phyloP scores from a whole-genome alignment of 1,140 invertebrate species.

The Platorchestia sp. region DNA sequence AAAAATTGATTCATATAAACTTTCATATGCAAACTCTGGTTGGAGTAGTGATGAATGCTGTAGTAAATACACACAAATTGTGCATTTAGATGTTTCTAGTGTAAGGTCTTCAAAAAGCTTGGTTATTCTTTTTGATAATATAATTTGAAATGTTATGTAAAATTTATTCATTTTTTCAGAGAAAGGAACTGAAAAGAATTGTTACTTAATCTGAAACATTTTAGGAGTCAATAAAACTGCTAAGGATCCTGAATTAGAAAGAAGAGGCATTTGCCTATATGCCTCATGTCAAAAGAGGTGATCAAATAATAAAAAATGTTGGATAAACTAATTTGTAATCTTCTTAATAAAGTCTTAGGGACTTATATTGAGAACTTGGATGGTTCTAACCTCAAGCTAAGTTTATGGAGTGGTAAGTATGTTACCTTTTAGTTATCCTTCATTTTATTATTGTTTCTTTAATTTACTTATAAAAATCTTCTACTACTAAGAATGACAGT shows the following conservation, averaged over 20 bases:
- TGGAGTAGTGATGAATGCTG: not conserved
- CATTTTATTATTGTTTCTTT: too few species aligned
- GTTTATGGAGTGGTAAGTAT: conserved; percentile 56
- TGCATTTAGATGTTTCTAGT: not conserved
- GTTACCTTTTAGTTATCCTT: not conserved
- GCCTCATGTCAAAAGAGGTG: not conserved
- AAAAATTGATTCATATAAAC: not conserved
- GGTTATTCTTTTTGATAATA: too few species aligned
- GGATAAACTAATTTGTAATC: conserved; percentile 60
- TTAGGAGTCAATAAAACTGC: not conserved
- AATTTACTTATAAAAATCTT: too few species aligned
- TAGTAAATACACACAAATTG: not conserved
- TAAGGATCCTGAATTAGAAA: not conserved
- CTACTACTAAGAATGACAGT: too few species aligned
- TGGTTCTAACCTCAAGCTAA: conserved; percentile 61
- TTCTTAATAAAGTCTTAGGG: conserved; percentile 63
- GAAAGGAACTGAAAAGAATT: not conserved
- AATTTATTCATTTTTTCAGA: not conserved
- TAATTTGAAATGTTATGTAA: not conserved
- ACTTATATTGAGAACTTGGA: conserved; percentile 65
- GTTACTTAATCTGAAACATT: too few species aligned
- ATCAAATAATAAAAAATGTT: conserved; percentile 59
- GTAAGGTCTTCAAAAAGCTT: not conserved
- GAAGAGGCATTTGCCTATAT: not conserved
- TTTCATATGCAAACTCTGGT: not conserved